Percentiles rank a stretch among this genome's conserved stretches.
Conservation (phyloP, 2,113 vertebrate genomes). For the Esox niger region DNA sequence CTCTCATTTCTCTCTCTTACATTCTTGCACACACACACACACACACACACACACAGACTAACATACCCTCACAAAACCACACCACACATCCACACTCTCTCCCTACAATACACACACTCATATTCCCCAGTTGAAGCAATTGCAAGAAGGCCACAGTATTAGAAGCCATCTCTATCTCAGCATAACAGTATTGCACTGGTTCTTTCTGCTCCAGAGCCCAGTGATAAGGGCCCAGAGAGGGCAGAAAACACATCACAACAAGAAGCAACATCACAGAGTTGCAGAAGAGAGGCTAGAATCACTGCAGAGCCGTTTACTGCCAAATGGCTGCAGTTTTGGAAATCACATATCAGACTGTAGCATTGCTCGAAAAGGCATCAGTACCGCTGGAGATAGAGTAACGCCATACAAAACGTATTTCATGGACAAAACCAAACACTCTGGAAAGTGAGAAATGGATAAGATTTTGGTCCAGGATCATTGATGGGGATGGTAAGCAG, state of each 20-base stretch:
- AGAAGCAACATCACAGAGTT: background rate
- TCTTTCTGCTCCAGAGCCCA: constrained; percentile 15
- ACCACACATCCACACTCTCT: constrained; percentile 7
- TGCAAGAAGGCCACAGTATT: constrained; percentile 18
- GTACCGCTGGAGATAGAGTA: background rate
- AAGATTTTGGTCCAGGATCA: background rate
- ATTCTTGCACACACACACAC: constrained; percentile 1
- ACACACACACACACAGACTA: constrained; percentile 6
- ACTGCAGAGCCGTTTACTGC: background rate
- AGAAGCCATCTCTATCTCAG: constrained; percentile 1
- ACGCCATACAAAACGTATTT: background rate
- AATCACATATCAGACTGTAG: background rate
- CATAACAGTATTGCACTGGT: background rate
- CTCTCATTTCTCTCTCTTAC: constrained; percentile 8
- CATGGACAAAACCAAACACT: background rate
- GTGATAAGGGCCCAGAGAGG: background rate
- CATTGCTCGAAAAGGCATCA: background rate
- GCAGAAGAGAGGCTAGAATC: constrained; percentile 1
- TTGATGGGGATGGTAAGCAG: background rate
- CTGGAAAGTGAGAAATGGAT: background rate
- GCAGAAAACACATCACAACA: background rate
- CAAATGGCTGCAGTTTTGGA: background rate
- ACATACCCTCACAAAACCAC: background rate
- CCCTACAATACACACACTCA: constrained; percentile 15
- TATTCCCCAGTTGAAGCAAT: constrained; percentile 54